Conservation (phyloP, 2,888 invertebrate genomes). For the Troglohyphantes excavatus region DNA sequence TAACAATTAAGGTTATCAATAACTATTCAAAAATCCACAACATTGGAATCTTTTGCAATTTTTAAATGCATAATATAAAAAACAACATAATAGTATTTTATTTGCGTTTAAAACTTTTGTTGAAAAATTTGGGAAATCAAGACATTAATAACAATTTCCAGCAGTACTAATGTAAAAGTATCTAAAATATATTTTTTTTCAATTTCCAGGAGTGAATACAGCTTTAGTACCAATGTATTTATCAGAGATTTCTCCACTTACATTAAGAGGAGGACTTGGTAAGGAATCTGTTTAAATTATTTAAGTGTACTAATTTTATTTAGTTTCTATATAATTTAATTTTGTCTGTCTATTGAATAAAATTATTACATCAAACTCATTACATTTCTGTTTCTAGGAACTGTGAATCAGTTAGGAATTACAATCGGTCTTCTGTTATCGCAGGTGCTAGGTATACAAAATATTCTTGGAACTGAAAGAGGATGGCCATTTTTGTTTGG, state of each 20-base stretch:
- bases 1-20: too few relatives aligned
- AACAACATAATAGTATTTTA: too few relatives aligned
- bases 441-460: constrained; percentile 97
- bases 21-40: too few relatives aligned
- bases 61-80: too few relatives aligned
- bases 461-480: constrained; percentile 95
- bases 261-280: constrained; percentile 95
- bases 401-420: constrained; percentile 97
- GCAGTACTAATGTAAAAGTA: too few relatives aligned
- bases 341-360: too few relatives aligned
- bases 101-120: too few relatives aligned
- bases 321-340: neutral
- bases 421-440: constrained; percentile 96
- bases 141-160: too few relatives aligned
- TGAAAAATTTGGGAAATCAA: too few relatives aligned
- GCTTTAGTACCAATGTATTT: constrained; percentile 99
- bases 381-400: constrained; percentile 83
- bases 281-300: neutral
- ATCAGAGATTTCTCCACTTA: constrained; percentile 97
- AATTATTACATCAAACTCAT: too few relatives aligned
- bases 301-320: neutral
- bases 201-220: constrained; percentile 93
- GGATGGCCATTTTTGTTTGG: constrained; percentile 96
- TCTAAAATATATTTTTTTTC: neutral
- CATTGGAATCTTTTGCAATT: too few relatives aligned